Percentiles rank a stretch among this genome's conserved stretches.
These are phyloP conservation scores for Coluber constrictor DNA, from an alignment of 2,797 vertebrate species.

Conservation along the genomic window DNA sequence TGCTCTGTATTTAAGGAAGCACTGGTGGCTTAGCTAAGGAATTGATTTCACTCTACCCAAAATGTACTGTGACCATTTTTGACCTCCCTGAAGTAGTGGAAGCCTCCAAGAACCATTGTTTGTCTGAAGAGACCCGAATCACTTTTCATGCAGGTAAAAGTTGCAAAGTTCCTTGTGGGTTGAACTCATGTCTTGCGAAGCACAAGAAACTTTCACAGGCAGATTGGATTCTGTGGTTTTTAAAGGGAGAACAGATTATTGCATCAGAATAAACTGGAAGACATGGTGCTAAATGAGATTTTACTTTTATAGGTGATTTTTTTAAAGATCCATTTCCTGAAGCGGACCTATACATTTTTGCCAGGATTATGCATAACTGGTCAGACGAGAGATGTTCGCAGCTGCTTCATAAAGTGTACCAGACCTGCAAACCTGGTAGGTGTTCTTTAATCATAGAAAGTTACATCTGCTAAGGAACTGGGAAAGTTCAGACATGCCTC, in stretches of 20 bases:
- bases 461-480: neutral
- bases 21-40: conserved; percentile 82
- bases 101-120: conserved; percentile 70
- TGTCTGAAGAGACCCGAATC: conserved; percentile 65
- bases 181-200: neutral
- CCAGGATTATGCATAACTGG: conserved; percentile 84
- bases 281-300: neutral
- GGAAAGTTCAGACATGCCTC: neutral
- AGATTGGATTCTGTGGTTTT: neutral
- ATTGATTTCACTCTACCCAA: conserved; percentile 76
- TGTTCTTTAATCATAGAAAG: neutral
- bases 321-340: conserved; percentile 79
- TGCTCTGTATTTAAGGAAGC: conserved; percentile 70
- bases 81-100: conserved; percentile 81
- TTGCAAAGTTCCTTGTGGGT: neutral
- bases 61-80: conserved; percentile 78
- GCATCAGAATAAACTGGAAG: neutral
- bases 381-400: conserved; percentile 72
- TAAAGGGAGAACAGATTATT: neutral
- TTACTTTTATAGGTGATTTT: conserved; percentile 76
- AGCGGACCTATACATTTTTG: conserved; percentile 82
- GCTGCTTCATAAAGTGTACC: conserved; percentile 72
- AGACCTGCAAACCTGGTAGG: conserved; percentile 78
- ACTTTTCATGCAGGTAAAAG: conserved; percentile 77
- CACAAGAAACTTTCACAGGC: neutral